A percentile compares a stretch with the other conserved stretches of the same genome.
Evolutionary conservation across 2,888 invertebrate genomes (phyloP).

Genomic region (Stenotaenia linearis): DNA sequence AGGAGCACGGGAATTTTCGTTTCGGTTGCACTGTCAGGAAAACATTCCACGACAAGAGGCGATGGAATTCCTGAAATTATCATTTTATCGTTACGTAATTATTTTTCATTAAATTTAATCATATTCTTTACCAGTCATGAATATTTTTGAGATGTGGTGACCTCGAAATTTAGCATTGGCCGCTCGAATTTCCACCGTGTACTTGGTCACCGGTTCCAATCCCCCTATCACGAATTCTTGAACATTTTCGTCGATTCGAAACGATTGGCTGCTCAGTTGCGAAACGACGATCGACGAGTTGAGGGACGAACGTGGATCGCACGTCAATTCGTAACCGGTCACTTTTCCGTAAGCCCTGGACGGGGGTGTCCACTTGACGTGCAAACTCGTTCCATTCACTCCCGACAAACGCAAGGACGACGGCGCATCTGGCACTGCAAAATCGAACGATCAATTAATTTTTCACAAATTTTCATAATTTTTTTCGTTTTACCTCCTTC

Average conservation of each 20-base stretch:
- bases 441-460: neutral
- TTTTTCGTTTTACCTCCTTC: neutral
- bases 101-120: neutral
- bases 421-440: conserved; percentile 2
- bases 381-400: neutral
- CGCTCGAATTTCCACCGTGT: neutral
- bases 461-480: neutral
- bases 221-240: neutral
- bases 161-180: neutral
- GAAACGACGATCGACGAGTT: neutral
- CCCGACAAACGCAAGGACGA: neutral
- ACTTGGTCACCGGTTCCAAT: neutral
- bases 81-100: neutral
- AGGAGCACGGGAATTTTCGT: neutral
- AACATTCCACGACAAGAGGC: neutral
- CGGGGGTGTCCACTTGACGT: neutral
- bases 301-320: neutral
- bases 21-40: neutral
- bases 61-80: neutral
- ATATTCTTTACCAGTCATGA: neutral
- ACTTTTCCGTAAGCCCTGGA: neutral
- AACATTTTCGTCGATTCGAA: neutral
- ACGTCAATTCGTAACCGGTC: neutral
- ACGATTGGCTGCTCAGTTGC: neutral
- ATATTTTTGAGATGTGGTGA: neutral